Conservation (phyloP, 2,888 invertebrate species). For the Gnatocerus cornutus region DNA sequence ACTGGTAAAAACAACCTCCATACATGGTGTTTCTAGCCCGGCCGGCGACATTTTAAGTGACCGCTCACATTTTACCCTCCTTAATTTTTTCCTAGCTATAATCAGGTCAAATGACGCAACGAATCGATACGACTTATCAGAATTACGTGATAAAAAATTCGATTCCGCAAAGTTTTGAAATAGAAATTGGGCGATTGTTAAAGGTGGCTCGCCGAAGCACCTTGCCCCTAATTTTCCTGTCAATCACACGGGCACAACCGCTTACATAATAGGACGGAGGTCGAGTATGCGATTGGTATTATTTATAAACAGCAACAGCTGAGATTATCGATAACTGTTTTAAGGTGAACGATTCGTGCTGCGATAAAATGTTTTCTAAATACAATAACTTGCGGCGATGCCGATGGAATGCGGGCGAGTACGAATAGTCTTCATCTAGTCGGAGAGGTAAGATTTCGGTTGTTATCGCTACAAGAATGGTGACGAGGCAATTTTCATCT, state of each 20-base stretch:
- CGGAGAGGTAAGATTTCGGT: too few species aligned
- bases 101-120: slow-evolving; percentile 29
- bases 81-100: slow-evolving; percentile 4
- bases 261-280: slow-evolving; percentile 32
- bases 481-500: slow-evolving; percentile 32
- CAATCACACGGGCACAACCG: slow-evolving; percentile 29
- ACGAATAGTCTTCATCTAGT: too few species aligned
- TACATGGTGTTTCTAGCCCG: slow-evolving; percentile 16
- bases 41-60: slow-evolving; percentile 4
- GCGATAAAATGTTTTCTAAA: slow-evolving; percentile 14
- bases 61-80: slow-evolving; percentile 4
- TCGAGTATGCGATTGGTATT: slow-evolving; percentile 22
- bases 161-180: neutral
- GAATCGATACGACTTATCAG: slow-evolving; percentile 3
- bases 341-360: slow-evolving; percentile 14
- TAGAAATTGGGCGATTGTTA: slow-evolving; percentile 10
- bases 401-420: too few species aligned
- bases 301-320: slow-evolving; percentile 39
- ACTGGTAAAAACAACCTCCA: slow-evolving; percentile 29
- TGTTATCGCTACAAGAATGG: neutral
- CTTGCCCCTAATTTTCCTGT: slow-evolving; percentile 42
- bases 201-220: slow-evolving; percentile 16
- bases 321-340: slow-evolving; percentile 28
- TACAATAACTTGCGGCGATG: neutral
- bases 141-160: neutral